Percentiles rank a stretch among this genome's conserved stretches.
Conservation (phyloP, 2,113 vertebrate species). For the Chelonoidis abingdonii region DNA sequence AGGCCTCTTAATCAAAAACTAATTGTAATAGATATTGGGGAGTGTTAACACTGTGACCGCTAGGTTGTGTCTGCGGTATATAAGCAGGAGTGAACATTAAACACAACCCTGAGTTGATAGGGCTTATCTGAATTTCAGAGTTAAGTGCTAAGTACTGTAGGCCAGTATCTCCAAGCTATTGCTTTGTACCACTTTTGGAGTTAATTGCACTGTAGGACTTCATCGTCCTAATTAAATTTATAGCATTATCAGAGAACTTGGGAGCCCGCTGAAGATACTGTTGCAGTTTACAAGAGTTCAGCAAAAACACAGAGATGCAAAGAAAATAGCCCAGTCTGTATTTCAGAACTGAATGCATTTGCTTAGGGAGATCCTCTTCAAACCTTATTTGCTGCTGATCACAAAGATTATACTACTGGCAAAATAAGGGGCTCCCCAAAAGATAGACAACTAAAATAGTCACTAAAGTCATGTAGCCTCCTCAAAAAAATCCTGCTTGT, state of each 20-base stretch:
- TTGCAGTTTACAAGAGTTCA: conserved; percentile 59
- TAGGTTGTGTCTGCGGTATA: conserved; percentile 88
- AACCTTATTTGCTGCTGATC: background rate
- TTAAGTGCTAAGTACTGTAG: conserved; percentile 88
- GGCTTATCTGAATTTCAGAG: conserved; percentile 86
- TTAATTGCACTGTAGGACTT: conserved; percentile 80
- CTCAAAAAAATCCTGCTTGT: background rate
- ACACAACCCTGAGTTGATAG: conserved; percentile 90
- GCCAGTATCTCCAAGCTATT: conserved; percentile 79
- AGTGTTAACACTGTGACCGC: conserved; percentile 96
- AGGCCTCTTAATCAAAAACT: conserved; percentile 99
- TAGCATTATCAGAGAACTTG: conserved; percentile 66
- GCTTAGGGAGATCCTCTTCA: rapidly evolving
- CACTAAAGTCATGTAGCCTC: background rate
- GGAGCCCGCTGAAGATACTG: conserved; percentile 50
- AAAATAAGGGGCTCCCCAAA: background rate
- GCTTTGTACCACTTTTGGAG: conserved; percentile 84
- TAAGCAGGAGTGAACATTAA: conserved; percentile 91
- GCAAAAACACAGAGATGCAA: conserved; percentile 66
- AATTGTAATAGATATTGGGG: conserved; percentile 99
- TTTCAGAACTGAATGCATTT: background rate
- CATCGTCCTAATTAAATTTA: conserved; percentile 81
- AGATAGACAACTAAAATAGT: background rate
- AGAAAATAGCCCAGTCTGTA: conserved; percentile 34
- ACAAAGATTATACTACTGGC: background rate